Percentiles rank a stretch among this genome's conserved stretches.
phyloP scores from a whole-genome alignment of 2,113 vertebrate genomes.

The Opisthocomus hoazin region DNA sequence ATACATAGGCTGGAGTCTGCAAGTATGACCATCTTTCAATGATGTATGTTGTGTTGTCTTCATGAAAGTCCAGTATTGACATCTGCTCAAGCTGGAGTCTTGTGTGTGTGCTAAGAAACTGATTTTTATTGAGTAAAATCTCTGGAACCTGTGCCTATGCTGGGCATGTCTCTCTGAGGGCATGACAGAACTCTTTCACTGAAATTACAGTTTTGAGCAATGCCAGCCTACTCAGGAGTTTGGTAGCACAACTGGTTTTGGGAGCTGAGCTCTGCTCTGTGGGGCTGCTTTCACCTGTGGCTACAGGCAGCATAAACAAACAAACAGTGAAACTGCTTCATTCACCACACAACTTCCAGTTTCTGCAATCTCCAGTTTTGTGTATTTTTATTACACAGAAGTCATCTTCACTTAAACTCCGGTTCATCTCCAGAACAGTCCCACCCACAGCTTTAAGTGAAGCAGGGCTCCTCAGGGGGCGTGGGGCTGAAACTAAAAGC shows the following conservation, averaged over 20 bases:
- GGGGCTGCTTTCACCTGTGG: background rate
- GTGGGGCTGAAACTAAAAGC: background rate
- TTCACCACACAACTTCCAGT: background rate
- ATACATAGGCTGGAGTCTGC: background rate
- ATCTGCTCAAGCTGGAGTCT: background rate
- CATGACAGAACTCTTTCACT: background rate
- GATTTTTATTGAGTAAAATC: background rate
- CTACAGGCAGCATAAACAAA: background rate
- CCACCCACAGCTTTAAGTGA: background rate
- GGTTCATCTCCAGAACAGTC: background rate
- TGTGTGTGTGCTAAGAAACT: background rate
- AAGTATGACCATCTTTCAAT: rapidly evolving
- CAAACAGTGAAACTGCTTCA: background rate
- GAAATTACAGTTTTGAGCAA: background rate
- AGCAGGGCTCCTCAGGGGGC: background rate
- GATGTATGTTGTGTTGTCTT: background rate
- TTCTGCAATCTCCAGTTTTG: background rate
- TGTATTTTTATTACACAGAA: background rate
- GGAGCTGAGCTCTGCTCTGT: background rate
- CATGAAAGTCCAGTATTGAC: background rate
- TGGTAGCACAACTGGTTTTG: background rate
- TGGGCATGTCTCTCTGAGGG: background rate
- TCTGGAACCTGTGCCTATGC: background rate
- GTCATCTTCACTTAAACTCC: background rate
- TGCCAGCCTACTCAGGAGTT: background rate